Evolutionary conservation across 1,140 invertebrate species (phyloP).

Genomic region (Eupristina koningsbergeri): DNA sequence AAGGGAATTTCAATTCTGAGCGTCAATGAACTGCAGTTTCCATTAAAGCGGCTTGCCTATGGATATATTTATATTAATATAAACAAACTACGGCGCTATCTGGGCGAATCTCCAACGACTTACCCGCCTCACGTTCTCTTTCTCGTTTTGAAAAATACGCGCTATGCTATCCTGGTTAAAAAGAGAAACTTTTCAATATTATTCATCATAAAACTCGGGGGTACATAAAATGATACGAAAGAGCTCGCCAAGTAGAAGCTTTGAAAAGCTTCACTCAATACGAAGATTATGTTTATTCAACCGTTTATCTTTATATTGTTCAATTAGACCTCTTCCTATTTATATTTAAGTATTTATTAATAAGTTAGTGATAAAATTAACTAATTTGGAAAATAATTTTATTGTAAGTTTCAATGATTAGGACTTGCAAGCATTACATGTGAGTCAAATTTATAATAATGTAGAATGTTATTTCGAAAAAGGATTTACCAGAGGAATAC

Average conservation of each 20-base stretch:
- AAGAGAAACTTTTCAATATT: slow-evolving; percentile 49
- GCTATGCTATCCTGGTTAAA: slow-evolving; percentile 52
- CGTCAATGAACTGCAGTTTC: slow-evolving; percentile 47
- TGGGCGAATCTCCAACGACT: slow-evolving; percentile 50
- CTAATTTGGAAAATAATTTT: too few species aligned
- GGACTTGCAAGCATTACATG: too few species aligned
- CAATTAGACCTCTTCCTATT: too few species aligned
- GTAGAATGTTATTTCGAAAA: too few species aligned
- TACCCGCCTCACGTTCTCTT: slow-evolving; percentile 49
- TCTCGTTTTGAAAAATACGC: slow-evolving; percentile 51
- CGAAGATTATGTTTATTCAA: too few species aligned
- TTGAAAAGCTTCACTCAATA: too few species aligned
- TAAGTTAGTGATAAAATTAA: too few species aligned
- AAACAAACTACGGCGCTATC: slow-evolving; percentile 48
- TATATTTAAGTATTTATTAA: too few species aligned
- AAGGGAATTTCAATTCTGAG: slow-evolving; percentile 31
- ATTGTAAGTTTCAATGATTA: too few species aligned
- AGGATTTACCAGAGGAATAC: too few species aligned
- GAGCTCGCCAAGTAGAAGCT: not conserved
- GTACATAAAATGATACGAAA: slow-evolving; percentile 38
- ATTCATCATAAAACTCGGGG: slow-evolving; percentile 6
- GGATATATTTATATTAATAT: slow-evolving; percentile 35
- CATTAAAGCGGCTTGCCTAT: slow-evolving; percentile 50
- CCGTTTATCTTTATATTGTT: too few species aligned
- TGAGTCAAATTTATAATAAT: too few species aligned